Evolutionary conservation across 2,888 invertebrate species (phyloP).

Genomic region (Poecilobothrus nobilitatus): DNA sequence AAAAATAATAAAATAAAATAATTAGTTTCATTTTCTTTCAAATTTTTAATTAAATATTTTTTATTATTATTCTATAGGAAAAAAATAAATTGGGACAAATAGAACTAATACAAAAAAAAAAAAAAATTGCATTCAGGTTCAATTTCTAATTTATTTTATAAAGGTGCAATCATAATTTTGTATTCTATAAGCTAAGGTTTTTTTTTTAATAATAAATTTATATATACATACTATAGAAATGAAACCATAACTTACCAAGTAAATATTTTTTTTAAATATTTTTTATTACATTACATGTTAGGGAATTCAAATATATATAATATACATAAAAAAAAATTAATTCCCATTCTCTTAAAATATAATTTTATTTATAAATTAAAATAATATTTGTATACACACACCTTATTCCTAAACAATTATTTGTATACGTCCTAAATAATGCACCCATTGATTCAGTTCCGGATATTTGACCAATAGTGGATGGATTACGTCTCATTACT

Average conservation of each 20-base stretch:
- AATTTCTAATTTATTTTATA: not conserved
- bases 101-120: not conserved
- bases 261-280: not conserved
- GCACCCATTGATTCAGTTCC: constrained; percentile 87
- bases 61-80: not conserved
- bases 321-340: not conserved
- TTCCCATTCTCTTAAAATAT: not conserved
- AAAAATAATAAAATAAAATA: not conserved
- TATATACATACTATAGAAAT: not conserved
- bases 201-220: not conserved
- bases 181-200: not conserved
- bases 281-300: not conserved
- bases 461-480: constrained; percentile 78
- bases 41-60: constrained; percentile 14
- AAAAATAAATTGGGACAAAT: not conserved
- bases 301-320: not conserved
- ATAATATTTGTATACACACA: constrained; percentile 49
- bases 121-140: not conserved
- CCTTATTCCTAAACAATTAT: constrained; percentile 77
- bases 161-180: not conserved
- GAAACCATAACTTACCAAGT: not conserved
- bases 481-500: constrained; percentile 79
- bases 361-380: not conserved
- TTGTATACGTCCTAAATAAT: constrained; percentile 80
- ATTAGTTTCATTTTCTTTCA: not conserved